phyloP scores from a whole-genome alignment of 2,888 invertebrate genomes.

The Tachina lurida region DNA sequence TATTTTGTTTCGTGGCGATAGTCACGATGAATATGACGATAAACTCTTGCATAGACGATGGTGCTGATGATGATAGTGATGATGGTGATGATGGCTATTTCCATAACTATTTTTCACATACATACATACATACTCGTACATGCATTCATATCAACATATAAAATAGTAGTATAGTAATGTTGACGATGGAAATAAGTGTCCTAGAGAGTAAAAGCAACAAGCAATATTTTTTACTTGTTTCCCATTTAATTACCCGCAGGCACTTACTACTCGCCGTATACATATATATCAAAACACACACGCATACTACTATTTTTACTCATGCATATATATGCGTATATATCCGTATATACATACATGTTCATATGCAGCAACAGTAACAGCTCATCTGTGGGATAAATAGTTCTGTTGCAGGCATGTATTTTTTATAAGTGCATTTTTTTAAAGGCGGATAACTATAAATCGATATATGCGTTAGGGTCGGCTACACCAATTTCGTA shows the following conservation, averaged over 20 bases:
- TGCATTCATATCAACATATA: slow-evolving; percentile 24
- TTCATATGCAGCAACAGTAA: too few relatives aligned
- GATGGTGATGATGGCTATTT: slow-evolving; percentile 36
- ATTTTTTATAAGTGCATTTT: slow-evolving; percentile 6
- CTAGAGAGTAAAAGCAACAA: slow-evolving; percentile 65
- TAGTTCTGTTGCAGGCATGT: not conserved
- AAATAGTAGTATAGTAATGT: slow-evolving; percentile 36
- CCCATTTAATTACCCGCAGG: slow-evolving; percentile 71
- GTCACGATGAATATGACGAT: slow-evolving; percentile 51
- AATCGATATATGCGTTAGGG: not conserved
- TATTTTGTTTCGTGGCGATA: slow-evolving; percentile 60
- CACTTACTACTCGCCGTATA: slow-evolving; percentile 41
- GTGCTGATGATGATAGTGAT: slow-evolving; percentile 15
- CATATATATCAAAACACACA: not conserved
- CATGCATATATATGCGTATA: not conserved
- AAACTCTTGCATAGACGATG: slow-evolving; percentile 37
- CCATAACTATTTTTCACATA: slow-evolving; percentile 17
- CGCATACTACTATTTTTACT: not conserved
- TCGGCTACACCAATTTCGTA: not conserved
- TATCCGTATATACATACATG: not conserved
- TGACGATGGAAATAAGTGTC: slow-evolving; percentile 53
- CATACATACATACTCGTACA: slow-evolving; percentile 2
- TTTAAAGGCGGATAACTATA: not conserved
- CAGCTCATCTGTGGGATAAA: slow-evolving; percentile 6
- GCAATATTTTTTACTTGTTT: slow-evolving; percentile 60